These are phyloP conservation scores for Dicrostonyx torquatus DNA, from an alignment of 2,797 vertebrate species.

Conservation along the genomic window DNA sequence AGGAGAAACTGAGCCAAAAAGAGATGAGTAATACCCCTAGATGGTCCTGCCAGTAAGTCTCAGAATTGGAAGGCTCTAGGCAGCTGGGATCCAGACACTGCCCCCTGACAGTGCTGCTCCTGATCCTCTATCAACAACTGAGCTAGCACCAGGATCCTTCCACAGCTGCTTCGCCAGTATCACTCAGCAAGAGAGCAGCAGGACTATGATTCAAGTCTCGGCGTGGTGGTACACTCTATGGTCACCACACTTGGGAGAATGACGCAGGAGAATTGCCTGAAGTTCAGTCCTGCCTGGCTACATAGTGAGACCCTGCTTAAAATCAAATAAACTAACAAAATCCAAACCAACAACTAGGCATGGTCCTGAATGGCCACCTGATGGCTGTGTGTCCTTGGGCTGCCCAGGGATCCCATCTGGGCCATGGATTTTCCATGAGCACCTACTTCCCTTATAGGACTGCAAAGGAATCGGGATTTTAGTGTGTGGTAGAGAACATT, in stretches of 20 bases:
- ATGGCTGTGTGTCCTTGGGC: not conserved
- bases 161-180: not conserved
- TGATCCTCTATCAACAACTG: too few species aligned
- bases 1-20: conserved; percentile 14
- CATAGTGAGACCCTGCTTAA: not conserved
- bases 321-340: not conserved
- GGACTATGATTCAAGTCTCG: not conserved
- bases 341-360: not conserved
- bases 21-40: not conserved
- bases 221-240: not conserved
- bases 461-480: not conserved
- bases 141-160: not conserved
- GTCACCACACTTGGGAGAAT: not conserved
- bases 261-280: not conserved
- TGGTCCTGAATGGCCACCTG: not conserved
- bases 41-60: too few species aligned
- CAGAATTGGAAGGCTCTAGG: not conserved
- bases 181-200: not conserved
- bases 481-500: not conserved
- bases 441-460: not conserved
- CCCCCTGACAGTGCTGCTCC: not conserved
- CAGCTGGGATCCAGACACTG: not conserved
- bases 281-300: not conserved
- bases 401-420: not conserved
- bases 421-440: not conserved